Conservation (phyloP, 2,113 vertebrate species). For the Alexandromys fortis region DNA sequence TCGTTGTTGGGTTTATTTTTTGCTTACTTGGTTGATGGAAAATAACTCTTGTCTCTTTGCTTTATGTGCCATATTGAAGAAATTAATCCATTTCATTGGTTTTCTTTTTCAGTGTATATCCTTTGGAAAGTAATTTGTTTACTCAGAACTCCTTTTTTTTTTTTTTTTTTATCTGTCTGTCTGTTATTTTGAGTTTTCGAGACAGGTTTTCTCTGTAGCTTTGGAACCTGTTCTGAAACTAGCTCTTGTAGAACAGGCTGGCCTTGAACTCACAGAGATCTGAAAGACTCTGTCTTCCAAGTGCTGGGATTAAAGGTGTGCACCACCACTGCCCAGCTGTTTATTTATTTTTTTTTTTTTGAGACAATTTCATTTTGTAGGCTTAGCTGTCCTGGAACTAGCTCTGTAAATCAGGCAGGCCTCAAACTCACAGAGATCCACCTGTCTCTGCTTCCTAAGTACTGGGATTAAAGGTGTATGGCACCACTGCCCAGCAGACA, state of each 20-base stretch:
- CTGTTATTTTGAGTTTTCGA: too few relatives aligned
- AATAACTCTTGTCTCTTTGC: slow-evolving; percentile 4
- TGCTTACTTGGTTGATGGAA: slow-evolving; percentile 7
- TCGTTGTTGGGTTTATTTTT: neutral
- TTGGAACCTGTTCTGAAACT: neutral
- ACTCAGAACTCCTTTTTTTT: neutral
- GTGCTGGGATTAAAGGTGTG: neutral
- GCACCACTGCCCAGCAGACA: neutral
- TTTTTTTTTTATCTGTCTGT: neutral
- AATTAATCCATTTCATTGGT: neutral
- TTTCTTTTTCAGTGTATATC: neutral
- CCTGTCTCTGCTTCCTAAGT: neutral
- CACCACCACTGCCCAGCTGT: neutral
- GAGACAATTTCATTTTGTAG: neutral
- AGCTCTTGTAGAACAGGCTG: neutral
- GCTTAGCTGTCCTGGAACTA: neutral
- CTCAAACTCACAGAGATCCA: neutral
- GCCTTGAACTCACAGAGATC: neutral
- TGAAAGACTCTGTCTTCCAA: neutral
- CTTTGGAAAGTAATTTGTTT: slow-evolving; percentile 36
- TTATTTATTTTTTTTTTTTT: too few relatives aligned
- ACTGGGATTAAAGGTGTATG: neutral
- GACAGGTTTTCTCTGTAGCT: neutral
- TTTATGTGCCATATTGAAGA: neutral
- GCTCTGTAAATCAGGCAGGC: neutral